Conservation (phyloP, 2,797 vertebrate genomes). For the Bradypus variegatus region DNA sequence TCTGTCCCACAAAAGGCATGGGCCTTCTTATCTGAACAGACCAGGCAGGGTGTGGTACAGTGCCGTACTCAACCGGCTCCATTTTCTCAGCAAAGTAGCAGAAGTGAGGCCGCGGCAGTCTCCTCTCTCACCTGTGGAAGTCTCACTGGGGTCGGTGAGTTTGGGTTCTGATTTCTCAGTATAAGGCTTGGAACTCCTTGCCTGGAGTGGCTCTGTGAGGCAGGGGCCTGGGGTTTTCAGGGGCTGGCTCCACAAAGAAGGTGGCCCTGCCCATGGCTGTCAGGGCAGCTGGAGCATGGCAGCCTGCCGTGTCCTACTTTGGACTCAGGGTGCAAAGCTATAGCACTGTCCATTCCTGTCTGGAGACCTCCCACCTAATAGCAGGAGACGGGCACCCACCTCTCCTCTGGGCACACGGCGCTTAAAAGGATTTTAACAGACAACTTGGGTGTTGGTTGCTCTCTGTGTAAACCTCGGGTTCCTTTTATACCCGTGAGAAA, state of each 20-base stretch:
- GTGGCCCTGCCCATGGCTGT: background rate
- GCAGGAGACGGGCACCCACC: background rate
- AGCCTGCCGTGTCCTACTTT: background rate
- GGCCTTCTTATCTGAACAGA: slow-evolving; percentile 48
- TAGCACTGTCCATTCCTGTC: background rate
- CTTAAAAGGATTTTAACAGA: slow-evolving; percentile 2
- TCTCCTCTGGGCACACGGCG: background rate
- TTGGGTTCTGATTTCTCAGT: background rate
- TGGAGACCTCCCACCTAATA: background rate
- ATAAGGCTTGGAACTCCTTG: background rate
- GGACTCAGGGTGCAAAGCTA: background rate
- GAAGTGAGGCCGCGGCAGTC: background rate
- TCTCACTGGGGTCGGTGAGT: slow-evolving; percentile 45
- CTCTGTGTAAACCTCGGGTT: background rate
- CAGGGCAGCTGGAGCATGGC: background rate
- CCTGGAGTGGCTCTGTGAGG: background rate
- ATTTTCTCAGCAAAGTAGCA: background rate
- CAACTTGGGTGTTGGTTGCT: background rate
- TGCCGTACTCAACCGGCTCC: background rate
- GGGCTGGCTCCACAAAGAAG: background rate
- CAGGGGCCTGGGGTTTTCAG: background rate
- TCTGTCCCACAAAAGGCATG: background rate
- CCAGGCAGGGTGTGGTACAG: slow-evolving; percentile 52
- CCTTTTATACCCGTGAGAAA: background rate
- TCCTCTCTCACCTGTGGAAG: background rate